Percentiles rank a stretch among this genome's conserved stretches.
Evolutionary conservation across 37 sponge, comb jelly and placozoan species (phyloP).

Genomic region (Agelas oroides): DNA sequence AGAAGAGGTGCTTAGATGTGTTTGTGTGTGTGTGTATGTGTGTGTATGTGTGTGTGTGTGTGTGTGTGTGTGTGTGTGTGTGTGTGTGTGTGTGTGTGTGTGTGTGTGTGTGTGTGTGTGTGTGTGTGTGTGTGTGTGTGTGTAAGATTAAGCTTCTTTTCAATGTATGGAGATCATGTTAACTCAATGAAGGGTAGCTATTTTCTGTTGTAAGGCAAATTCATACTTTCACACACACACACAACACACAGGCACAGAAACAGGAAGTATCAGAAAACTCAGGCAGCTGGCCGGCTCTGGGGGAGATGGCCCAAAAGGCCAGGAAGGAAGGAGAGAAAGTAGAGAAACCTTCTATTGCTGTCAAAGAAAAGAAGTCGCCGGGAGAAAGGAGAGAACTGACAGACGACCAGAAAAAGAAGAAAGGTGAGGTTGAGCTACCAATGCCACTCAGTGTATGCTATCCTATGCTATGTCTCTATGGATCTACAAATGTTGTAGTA

Average conservation of each 20-base stretch:
- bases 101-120: no score
- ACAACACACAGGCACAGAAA: neutral
- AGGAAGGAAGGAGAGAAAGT: constrained; percentile 46
- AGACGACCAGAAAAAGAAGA: neutral
- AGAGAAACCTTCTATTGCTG: neutral
- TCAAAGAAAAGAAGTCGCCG: neutral
- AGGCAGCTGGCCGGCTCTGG: constrained; percentile 83
- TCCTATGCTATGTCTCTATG: no score
- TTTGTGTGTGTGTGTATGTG: constrained; percentile 16
- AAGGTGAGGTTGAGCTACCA: neutral
- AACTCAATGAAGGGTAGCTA: no score
- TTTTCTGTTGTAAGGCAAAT: neutral
- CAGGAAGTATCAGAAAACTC: constrained; percentile 41
- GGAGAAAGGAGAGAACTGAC: neutral
- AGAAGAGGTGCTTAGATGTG: constrained; percentile 19
- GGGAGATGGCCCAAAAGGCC: constrained; percentile 52
- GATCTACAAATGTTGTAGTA: no score
- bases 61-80: neutral
- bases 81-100: no score
- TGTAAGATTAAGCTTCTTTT: no score
- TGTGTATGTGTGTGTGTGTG: constrained; percentile 37
- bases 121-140: no score
- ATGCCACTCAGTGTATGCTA: no score
- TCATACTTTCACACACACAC: no score
- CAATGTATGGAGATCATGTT: no score